Conservation (phyloP, 1,140 invertebrate genomes). For the Ceratoteleas bidentatus region DNA sequence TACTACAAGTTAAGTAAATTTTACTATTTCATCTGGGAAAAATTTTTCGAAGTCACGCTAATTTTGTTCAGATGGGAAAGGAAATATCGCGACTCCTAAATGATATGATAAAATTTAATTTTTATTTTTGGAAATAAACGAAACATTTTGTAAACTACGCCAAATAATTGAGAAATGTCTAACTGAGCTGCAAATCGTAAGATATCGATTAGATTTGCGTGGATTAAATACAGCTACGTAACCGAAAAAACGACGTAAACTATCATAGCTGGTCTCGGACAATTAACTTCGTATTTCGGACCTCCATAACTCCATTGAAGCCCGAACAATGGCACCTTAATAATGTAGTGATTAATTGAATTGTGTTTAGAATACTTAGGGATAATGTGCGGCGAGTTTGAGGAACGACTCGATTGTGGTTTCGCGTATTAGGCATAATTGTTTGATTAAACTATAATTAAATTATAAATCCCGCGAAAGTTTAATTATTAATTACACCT, state of each 20-base stretch:
- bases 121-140: no score
- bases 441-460: conserved; percentile 45
- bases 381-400: conserved; percentile 57
- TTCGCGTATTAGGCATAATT: conserved; percentile 42
- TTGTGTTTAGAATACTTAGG: conserved; percentile 63
- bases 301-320: conserved; percentile 33
- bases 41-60: no score
- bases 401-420: conserved; percentile 45
- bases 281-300: conserved; percentile 31
- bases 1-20: no score
- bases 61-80: no score
- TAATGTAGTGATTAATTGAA: conserved; percentile 63
- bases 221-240: neutral
- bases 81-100: no score
- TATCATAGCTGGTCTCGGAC: conserved; percentile 6
- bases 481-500: conserved; percentile 4
- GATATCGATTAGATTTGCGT: conserved; percentile 8
- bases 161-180: no score
- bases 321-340: conserved; percentile 38
- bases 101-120: no score
- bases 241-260: conserved; percentile 20
- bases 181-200: neutral
- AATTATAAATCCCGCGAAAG: conserved; percentile 7
- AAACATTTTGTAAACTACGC: no score
- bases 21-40: no score